Percentiles rank a stretch among this genome's conserved stretches.
Conservation (phyloP, 2,113 vertebrate genomes). For the Coptodon bakossiorum region DNA sequence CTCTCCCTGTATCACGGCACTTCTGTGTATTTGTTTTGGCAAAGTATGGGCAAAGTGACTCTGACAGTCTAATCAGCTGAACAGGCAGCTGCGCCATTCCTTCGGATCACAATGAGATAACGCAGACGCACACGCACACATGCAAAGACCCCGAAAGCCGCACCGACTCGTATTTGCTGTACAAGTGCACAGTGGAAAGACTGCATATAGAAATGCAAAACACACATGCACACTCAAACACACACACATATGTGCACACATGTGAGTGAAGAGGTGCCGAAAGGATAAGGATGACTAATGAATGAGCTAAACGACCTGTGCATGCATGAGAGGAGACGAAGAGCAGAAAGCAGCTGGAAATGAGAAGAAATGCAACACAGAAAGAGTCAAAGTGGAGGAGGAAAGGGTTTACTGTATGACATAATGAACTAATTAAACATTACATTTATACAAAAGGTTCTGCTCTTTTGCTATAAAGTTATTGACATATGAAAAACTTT, state of each 20-base stretch:
- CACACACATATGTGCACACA: neutral
- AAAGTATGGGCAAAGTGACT: slow-evolving; percentile 2
- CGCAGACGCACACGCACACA: neutral
- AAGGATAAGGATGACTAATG: slow-evolving; percentile 11
- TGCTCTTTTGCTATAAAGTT: neutral
- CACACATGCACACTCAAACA: neutral
- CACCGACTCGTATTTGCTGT: neutral
- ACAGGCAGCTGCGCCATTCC: neutral
- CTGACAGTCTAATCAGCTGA: slow-evolving; percentile 34
- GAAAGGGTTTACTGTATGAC: neutral
- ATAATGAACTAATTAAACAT: neutral
- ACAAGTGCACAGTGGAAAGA: neutral
- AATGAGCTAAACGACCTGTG: neutral
- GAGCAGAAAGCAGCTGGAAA: neutral
- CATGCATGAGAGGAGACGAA: neutral
- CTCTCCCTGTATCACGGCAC: neutral
- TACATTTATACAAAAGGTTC: neutral
- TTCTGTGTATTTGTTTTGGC: slow-evolving; percentile 48
- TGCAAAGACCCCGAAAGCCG: neutral
- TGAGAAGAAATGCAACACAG: neutral
- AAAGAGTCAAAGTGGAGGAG: neutral
- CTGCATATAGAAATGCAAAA: neutral
- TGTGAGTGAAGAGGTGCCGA: neutral
- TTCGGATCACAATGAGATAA: slow-evolving; percentile 13
- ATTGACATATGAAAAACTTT: fast-evolving